Conservation (phyloP, 2,888 invertebrate species). For the Dryocosmus kuriphilus region DNA sequence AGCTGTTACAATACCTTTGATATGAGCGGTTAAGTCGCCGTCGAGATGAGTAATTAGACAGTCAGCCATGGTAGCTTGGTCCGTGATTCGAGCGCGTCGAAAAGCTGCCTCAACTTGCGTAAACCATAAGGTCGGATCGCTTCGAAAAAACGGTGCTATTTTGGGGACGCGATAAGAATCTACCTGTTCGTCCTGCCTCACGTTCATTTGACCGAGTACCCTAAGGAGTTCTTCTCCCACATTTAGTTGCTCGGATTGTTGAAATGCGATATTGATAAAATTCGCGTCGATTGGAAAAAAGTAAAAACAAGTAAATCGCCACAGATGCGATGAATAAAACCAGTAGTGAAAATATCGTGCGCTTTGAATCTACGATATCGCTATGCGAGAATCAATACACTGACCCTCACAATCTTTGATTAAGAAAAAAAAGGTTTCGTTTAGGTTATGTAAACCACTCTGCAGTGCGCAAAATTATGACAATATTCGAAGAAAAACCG, state of each 20-base stretch:
- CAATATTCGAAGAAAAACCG: too few species aligned
- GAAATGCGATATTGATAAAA: neutral
- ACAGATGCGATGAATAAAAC: neutral
- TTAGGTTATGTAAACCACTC: too few species aligned
- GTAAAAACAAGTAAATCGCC: too few species aligned
- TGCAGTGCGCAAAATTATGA: too few species aligned
- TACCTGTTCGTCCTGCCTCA: neutral
- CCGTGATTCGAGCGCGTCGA: neutral
- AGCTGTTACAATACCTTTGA: neutral
- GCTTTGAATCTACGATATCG: too few species aligned
- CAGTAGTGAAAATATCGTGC: neutral
- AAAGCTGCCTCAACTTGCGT: neutral
- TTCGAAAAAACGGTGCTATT: too few species aligned
- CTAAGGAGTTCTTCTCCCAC: neutral
- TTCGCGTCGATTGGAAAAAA: neutral
- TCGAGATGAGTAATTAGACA: neutral
- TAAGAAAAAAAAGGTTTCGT: too few species aligned
- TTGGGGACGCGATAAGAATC: neutral
- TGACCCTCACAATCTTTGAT: too few species aligned
- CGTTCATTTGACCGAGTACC: neutral
- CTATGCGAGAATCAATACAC: too few species aligned
- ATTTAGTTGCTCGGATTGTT: too few species aligned
- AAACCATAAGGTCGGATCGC: neutral
- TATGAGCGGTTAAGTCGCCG: neutral
- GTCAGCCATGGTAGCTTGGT: neutral